These are phyloP conservation scores for Volucella inflata DNA, from an alignment of 2,888 invertebrate species.

Conservation along the genomic window DNA sequence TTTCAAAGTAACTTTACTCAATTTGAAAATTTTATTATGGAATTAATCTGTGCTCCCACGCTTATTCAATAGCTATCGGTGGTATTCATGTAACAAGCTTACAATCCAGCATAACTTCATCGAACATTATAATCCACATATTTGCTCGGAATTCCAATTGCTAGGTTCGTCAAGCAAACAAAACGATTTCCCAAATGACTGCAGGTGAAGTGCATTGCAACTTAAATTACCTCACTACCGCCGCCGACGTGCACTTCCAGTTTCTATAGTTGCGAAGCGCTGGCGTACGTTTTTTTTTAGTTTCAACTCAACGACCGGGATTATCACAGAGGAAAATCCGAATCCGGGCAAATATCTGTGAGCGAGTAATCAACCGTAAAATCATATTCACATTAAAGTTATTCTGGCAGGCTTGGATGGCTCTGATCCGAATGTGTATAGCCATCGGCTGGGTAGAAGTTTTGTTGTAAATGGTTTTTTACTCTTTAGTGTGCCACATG, in stretches of 20 bases:
- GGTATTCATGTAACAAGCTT: neutral
- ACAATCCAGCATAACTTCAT: neutral
- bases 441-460: no score
- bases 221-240: slow-evolving; percentile 32
- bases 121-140: slow-evolving; percentile 9
- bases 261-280: slow-evolving; percentile 6
- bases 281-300: slow-evolving; percentile 6
- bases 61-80: neutral
- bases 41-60: no score
- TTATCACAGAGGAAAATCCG: slow-evolving; percentile 34
- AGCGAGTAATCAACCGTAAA: slow-evolving; percentile 42
- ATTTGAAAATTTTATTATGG: no score
- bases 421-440: neutral
- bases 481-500: neutral
- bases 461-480: slow-evolving; percentile 1
- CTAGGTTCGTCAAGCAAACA: slow-evolving; percentile 6
- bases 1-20: no score
- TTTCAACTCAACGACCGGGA: neutral
- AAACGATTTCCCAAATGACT: slow-evolving; percentile 30
- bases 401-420: neutral
- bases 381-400: slow-evolving; percentile 48
- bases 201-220: slow-evolving; percentile 38
- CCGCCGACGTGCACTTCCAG: slow-evolving; percentile 27
- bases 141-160: neutral
- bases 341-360: slow-evolving; percentile 26